A percentile compares a stretch with the other conserved stretches of the same genome.
Conservation (phyloP, 2,113 vertebrate species). For the Chiloscyllium plagiosum region DNA sequence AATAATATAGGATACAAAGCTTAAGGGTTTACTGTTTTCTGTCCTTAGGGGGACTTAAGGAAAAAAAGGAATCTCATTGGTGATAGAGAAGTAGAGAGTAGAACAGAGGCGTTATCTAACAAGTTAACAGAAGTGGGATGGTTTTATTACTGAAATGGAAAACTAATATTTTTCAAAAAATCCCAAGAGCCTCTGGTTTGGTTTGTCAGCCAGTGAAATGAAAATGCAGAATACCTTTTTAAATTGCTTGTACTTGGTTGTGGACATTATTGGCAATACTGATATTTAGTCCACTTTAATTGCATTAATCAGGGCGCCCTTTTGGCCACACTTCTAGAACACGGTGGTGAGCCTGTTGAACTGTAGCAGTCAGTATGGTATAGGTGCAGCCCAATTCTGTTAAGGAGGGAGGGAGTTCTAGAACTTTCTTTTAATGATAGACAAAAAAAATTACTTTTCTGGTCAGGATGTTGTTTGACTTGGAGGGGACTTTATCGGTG, state of each 20-base stretch:
- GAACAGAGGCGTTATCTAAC: not conserved
- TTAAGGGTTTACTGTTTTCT: not conserved
- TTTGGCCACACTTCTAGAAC: not conserved
- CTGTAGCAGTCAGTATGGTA: not conserved
- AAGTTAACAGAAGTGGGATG: not conserved
- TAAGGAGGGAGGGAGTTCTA: not conserved
- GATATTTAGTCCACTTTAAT: not conserved
- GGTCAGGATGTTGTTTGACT: not conserved
- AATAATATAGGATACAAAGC: not conserved
- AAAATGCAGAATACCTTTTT: not conserved
- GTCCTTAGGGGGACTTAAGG: not conserved
- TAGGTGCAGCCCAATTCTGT: not conserved
- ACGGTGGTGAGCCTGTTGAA: not conserved
- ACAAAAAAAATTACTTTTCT: not conserved
- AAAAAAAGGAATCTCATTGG: not conserved
- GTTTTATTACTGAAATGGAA: not conserved
- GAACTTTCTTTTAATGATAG: not conserved
- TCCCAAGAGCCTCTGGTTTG: not conserved
- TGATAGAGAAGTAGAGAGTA: not conserved
- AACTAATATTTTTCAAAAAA: not conserved
- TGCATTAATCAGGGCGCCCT: not conserved
- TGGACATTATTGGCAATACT: not conserved
- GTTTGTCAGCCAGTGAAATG: not conserved
- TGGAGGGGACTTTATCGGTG: not conserved
- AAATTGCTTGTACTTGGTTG: too few species aligned